A percentile compares a stretch with the other conserved stretches of the same genome.
These are phyloP conservation scores for Melanostoma mellinum DNA, from an alignment of 2,888 invertebrate species.

Conservation along the genomic window DNA sequence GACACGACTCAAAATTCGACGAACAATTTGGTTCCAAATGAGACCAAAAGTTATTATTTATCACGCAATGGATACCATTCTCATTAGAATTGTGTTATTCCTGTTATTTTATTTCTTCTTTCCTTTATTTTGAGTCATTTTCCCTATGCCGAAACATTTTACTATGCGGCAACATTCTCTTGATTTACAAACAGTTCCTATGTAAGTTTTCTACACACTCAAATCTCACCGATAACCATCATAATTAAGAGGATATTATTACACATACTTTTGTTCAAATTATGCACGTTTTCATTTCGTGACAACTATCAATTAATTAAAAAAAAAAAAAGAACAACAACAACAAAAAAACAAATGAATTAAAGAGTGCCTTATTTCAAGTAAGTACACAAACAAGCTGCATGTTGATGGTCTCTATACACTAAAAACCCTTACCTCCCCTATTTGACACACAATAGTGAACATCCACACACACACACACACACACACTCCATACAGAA, in stretches of 20 bases:
- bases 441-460: not conserved
- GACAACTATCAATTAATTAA: slow-evolving; percentile 32
- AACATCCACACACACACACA: slow-evolving; percentile 45
- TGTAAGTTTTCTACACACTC: not conserved
- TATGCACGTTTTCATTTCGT: slow-evolving; percentile 29
- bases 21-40: too few relatives aligned
- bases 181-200: too few relatives aligned
- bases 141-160: too few relatives aligned
- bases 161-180: too few relatives aligned
- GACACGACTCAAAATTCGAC: too few relatives aligned
- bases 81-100: too few relatives aligned
- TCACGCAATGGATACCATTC: too few relatives aligned
- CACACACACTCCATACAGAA: slow-evolving; percentile 74
- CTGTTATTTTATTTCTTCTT: too few relatives aligned
- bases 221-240: not conserved
- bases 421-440: not conserved
- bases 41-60: too few relatives aligned
- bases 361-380: slow-evolving; percentile 18
- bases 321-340: slow-evolving; percentile 16
- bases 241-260: not conserved
- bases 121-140: too few relatives aligned
- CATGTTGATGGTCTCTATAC: slow-evolving; percentile 8
- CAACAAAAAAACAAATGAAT: slow-evolving; percentile 8
- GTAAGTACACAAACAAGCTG: slow-evolving; percentile 49
- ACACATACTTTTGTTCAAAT: slow-evolving; percentile 1